These are phyloP conservation scores for Conops quadrifasciatus DNA, from an alignment of 2,888 invertebrate species.

Conservation along the genomic window DNA sequence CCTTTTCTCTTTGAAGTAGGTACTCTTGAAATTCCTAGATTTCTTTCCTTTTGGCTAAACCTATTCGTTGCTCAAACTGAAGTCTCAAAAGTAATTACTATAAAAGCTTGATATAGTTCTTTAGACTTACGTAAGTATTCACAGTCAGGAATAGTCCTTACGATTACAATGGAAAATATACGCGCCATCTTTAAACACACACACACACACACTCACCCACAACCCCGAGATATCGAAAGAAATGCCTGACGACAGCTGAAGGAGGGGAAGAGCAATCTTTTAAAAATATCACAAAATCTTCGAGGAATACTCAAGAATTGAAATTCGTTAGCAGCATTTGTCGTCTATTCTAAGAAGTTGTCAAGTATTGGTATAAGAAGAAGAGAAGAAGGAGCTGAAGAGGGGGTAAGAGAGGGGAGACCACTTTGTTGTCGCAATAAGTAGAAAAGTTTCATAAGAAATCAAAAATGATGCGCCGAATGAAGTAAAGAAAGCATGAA, in stretches of 20 bases:
- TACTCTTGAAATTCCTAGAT: too few species aligned
- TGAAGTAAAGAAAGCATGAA: too few species aligned
- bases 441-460: too few species aligned
- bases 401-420: background rate
- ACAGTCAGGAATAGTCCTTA: too few species aligned
- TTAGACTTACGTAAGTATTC: too few species aligned
- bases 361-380: background rate
- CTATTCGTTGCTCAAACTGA: too few species aligned
- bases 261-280: constrained; percentile 12
- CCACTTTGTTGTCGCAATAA: too few species aligned
- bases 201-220: background rate
- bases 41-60: background rate
- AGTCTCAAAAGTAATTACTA: background rate
- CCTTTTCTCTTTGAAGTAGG: too few species aligned
- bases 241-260: background rate
- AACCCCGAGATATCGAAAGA: too few species aligned
- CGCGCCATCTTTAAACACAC: background rate
- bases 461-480: too few species aligned
- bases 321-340: background rate
- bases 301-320: constrained; percentile 3
- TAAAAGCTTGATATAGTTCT: background rate
- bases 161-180: too few species aligned
- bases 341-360: background rate
- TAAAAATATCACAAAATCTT: constrained; percentile 11
- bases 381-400: background rate